Base-by-base conservation (phyloP, 2,797 vertebrate species). In the Chloroceryle inda region DNA sequence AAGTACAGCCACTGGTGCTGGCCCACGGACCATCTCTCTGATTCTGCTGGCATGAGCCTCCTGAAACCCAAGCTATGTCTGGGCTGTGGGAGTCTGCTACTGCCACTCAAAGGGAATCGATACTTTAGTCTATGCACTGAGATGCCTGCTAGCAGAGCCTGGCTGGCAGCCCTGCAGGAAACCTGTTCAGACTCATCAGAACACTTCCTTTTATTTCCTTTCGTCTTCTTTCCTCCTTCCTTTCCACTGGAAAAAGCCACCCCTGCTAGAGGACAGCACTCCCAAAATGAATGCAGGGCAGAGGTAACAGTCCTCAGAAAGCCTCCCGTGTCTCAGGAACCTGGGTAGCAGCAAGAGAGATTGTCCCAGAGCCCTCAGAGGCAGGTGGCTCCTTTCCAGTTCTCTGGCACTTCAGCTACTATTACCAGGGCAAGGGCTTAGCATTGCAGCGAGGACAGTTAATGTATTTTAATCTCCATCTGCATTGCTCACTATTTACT, bases 401-500 rank as follows among this genome's bases (percentile, higher is more conserved):
- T 44, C 84, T 50, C 88, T 33, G 56, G 67, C 63, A 88, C 83
- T 74, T 33, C 77, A 92, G 95, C 94, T 97, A 61, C 95, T 80
- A 79, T 96, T 77, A 95, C 89, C 83, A 93, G 93, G 89, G 74
- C 91, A 77, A 88, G 89, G 67, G 87, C 85, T 96, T 88, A 95
- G 88, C 92, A 96, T 97, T 95, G 94, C 93, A 96, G 63, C 13
- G 71, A 89, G 96, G 93, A 94, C 89, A 96, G 72, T 88, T 90
- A 67, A 87, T 80, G 91, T 96, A 94, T 95, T 96, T 97, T 95
- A 93, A 95, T 94, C 94, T 93, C 93, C 77, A 77, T 63, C 83
- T 93, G 88, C 94, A 92, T 64, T 88, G 85, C 91, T 94, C 91
- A 84, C 80, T 92, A 82, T 89, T 97, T 95, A 95, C 88, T 95